Base-by-base conservation (phyloP, 1,140 invertebrate genomes). In the Drosophila kohkoa region DNA sequence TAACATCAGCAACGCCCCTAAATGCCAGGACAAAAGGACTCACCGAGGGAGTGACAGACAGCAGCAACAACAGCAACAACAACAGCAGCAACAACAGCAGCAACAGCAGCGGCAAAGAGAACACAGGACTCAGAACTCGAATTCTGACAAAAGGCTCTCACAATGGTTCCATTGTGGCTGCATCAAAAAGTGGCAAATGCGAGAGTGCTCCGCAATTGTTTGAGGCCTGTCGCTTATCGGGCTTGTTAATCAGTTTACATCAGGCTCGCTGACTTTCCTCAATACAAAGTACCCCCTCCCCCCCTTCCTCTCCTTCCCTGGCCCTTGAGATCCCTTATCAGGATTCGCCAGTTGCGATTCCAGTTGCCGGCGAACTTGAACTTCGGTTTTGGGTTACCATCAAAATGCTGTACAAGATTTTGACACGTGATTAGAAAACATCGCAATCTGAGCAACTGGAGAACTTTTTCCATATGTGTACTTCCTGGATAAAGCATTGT, bases 221-320 rank as follows among this genome's bases (percentile, higher is more conserved):
- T 55, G 43, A 64, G 66, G 48, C 63, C 73, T 41, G 45, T 57
- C 32, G 67, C 66, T 82, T 91, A 91, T 91, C 89, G 62, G 89
- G 71, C 89, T 86, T 85, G 89, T 89, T 91, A 91, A 90, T 90
- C 87, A 87, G 74, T 77, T 82, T 69, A 75, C 62, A 82, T 70
- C 65, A 75, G 77, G 57, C 67, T 72, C 57, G 54, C 75, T 82
- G 55, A 71, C 77, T 91, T 77, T 71, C 55, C 74, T 73, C 63
- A 75, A 80, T 73, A 60, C 63, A 20, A 25, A 49, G 48, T 49
- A n/a, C 8, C 51, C 20, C 15, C 0, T n/a, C n/a, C n/a, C 51
- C 5, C 15, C 0, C 30, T 30, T 25, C 28, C n/a, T 10, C 49
- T 30, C 6, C 25, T 25, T 0, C 25, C n/a, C 25, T 30, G n/a